Percentiles rank a stretch among this genome's conserved stretches.
Evolutionary conservation across 2,113 vertebrate species (phyloP).

Genomic region (Sinosuthora webbiana): DNA sequence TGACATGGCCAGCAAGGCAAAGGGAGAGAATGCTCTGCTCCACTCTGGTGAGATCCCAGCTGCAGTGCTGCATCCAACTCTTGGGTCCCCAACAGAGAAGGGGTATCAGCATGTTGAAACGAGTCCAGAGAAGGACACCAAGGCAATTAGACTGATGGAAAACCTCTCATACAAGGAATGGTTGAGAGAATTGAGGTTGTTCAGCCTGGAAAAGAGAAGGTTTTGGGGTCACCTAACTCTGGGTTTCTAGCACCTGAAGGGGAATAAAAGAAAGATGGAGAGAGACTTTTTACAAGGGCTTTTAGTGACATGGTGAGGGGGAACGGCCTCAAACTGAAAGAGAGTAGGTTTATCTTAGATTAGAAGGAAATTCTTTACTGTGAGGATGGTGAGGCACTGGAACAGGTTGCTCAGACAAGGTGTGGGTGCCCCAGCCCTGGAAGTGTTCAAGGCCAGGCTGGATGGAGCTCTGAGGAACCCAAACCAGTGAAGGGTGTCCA

Average conservation of each 20-base stretch:
- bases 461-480: not conserved
- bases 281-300: not conserved
- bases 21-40: not conserved
- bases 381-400: not conserved
- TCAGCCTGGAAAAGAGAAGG: not conserved
- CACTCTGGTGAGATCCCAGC: not conserved
- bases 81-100: too few relatives aligned
- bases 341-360: not conserved
- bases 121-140: not conserved
- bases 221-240: not conserved
- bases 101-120: too few relatives aligned
- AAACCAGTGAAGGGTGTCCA: not conserved
- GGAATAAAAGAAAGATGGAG: not conserved
- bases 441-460: not conserved
- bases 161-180: accelerated
- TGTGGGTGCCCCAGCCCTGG: not conserved
- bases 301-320: not conserved
- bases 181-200: not conserved
- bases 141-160: not conserved
- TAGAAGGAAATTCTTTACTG: not conserved
- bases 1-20: accelerated
- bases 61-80: not conserved
- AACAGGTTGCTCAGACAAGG: not conserved
- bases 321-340: not conserved
- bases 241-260: not conserved